Evolutionary conservation across 2,797 vertebrate species (phyloP).

Genomic region (Eptatretus atami): DNA sequence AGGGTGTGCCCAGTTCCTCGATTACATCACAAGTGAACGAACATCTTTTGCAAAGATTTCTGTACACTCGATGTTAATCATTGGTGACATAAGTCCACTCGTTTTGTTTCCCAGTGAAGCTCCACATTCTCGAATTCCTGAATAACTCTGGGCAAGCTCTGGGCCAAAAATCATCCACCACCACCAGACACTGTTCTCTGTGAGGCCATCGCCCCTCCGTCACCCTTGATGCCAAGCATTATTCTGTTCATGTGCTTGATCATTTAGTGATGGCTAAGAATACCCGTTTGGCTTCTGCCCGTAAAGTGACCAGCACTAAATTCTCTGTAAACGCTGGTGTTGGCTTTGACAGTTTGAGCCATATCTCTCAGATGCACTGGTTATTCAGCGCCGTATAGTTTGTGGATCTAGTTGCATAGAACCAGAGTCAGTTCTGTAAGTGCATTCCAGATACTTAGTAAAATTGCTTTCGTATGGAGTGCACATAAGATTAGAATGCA

Average conservation of each 20-base stretch:
- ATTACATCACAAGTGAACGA: constrained; percentile 7
- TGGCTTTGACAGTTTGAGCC: constrained; percentile 7
- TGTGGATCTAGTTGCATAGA: too few relatives aligned
- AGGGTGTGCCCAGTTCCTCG: constrained; percentile 8
- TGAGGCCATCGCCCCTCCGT: too few relatives aligned
- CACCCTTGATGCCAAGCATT: too few relatives aligned
- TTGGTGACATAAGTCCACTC: too few relatives aligned
- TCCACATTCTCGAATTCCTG: constrained; percentile 5
- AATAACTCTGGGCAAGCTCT: constrained; percentile 8
- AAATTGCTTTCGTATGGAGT: too few relatives aligned
- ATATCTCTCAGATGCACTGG: constrained; percentile 6
- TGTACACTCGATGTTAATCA: too few relatives aligned
- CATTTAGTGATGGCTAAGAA: constrained; percentile 6
- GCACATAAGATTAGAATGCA: too few relatives aligned
- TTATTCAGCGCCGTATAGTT: too few relatives aligned
- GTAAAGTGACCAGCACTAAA: constrained; percentile 7
- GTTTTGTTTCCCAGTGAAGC: too few relatives aligned
- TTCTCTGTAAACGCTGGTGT: constrained; percentile 6
- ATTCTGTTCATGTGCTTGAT: too few relatives aligned
- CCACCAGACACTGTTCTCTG: too few relatives aligned
- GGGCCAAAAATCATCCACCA: neutral
- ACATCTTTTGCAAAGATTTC: too few relatives aligned
- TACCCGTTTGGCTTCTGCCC: constrained; percentile 7
- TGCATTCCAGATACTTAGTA: constrained; percentile 6
- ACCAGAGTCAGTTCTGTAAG: constrained; percentile 8